phyloP scores from a whole-genome alignment of 2,888 invertebrate species.

The Thelaira solivaga region DNA sequence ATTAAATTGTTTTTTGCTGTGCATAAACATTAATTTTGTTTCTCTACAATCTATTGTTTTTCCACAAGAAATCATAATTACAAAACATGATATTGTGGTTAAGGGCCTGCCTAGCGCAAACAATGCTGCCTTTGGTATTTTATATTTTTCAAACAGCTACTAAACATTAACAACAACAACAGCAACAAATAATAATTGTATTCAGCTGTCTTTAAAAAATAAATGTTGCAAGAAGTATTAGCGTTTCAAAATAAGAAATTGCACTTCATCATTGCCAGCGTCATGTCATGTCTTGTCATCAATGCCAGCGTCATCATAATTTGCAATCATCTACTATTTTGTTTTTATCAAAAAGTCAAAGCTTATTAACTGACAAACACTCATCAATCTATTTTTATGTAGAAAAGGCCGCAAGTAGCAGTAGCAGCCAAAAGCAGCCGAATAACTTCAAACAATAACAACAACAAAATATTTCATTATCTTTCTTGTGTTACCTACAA shows the following conservation, averaged over 20 bases:
- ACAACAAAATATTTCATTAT: conserved; percentile 31
- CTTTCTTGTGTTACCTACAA: background rate
- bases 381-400: conserved; percentile 51
- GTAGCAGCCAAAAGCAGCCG: conserved; percentile 26
- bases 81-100: conserved; percentile 48
- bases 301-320: background rate
- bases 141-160: background rate
- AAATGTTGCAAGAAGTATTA: conserved; percentile 17
- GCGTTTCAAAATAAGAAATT: conserved; percentile 14
- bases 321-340: conserved; percentile 33
- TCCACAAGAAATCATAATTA: conserved; percentile 29
- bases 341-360: conserved; percentile 52
- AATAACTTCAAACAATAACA: background rate
- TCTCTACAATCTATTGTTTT: background rate
- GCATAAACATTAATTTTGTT: background rate
- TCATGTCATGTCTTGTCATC: background rate
- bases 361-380: conserved; percentile 54
- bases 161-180: conserved; percentile 31
- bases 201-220: background rate
- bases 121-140: background rate
- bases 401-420: conserved; percentile 28
- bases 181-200: no score
- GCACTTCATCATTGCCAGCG: conserved; percentile 12
- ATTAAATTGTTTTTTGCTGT: background rate
- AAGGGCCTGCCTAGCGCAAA: conserved; percentile 32